Conservation (phyloP, 2,888 invertebrate species). For the Alsophila aescularia region DNA sequence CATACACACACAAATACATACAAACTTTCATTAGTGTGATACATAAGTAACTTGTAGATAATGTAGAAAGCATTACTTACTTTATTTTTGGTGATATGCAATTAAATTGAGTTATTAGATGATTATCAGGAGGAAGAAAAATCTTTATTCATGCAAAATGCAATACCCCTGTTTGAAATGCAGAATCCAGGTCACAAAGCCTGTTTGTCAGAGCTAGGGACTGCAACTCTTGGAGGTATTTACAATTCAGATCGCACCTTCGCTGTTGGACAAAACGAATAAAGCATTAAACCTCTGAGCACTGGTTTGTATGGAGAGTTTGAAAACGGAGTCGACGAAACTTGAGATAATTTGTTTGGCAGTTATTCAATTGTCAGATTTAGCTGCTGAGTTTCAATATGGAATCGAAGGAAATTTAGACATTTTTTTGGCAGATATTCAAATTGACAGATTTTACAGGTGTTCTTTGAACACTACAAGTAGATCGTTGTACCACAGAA, state of each 20-base stretch:
- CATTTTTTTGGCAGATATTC: too few relatives aligned
- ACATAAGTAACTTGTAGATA: too few relatives aligned
- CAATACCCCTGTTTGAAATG: constrained; percentile 40
- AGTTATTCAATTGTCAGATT: constrained; percentile 4
- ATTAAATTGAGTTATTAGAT: too few relatives aligned
- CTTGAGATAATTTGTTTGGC: constrained; percentile 11
- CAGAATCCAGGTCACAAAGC: constrained; percentile 38
- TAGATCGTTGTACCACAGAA: too few relatives aligned
- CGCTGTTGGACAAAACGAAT: constrained; percentile 25
- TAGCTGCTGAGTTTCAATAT: too few relatives aligned
- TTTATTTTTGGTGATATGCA: too few relatives aligned
- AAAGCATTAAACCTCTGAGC: constrained; percentile 16
- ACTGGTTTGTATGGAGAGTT: constrained; percentile 1
- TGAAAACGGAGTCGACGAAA: not conserved
- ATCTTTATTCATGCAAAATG: constrained; percentile 45
- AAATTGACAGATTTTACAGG: too few relatives aligned
- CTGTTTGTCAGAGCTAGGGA: constrained; percentile 35
- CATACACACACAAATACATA: too few relatives aligned
- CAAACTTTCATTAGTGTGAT: too few relatives aligned
- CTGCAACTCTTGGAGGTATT: constrained; percentile 40
- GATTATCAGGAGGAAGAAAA: constrained; percentile 21
- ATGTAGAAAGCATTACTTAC: too few relatives aligned
- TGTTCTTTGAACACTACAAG: too few relatives aligned
- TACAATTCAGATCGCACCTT: constrained; percentile 46
- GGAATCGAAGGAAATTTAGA: too few relatives aligned